Percentiles rank a stretch among this genome's conserved stretches.
Evolutionary conservation across 2,797 vertebrate genomes (phyloP).

Genomic region (Acestrorhynchus altus): DNA sequence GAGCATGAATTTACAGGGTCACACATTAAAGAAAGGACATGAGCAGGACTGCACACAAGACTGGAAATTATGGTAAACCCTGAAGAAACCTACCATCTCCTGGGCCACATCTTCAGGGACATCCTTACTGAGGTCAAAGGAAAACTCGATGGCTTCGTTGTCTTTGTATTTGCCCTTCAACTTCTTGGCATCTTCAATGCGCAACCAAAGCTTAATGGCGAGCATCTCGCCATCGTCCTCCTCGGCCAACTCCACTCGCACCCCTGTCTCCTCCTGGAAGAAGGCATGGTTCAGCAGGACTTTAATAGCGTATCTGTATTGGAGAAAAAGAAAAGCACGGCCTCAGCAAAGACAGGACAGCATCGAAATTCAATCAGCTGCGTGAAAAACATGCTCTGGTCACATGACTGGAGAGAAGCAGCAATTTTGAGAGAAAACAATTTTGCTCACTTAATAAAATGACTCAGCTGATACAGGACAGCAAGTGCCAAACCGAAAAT

Average conservation of each 20-base stretch:
- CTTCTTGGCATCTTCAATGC: slow-evolving; percentile 98
- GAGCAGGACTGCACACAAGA: background rate
- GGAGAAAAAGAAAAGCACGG: background rate
- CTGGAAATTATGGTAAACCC: too few species aligned
- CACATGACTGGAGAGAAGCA: background rate
- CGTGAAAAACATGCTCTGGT: background rate
- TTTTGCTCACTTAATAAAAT: background rate
- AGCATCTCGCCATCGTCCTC: slow-evolving; percentile 99
- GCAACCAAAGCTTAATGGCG: slow-evolving; percentile 96
- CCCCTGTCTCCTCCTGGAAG: slow-evolving; percentile 98
- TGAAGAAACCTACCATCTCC: slow-evolving; percentile 89
- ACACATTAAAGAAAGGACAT: background rate
- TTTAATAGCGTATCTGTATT: slow-evolving; percentile 92
- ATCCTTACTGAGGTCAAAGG: slow-evolving; percentile 95
- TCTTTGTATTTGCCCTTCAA: slow-evolving; percentile 99
- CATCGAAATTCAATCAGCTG: background rate
- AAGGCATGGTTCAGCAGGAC: slow-evolving; percentile 98
- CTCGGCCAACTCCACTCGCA: slow-evolving; percentile 96
- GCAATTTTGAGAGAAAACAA: background rate
- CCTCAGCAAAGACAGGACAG: background rate
- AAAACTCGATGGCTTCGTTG: slow-evolving; percentile 99
- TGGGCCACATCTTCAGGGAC: slow-evolving; percentile 98
- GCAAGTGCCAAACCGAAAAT: background rate
- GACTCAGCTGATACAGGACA: background rate
- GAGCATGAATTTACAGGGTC: background rate